Evolutionary conservation across 2,888 invertebrate species (phyloP).

Genomic region (Timandra comae): DNA sequence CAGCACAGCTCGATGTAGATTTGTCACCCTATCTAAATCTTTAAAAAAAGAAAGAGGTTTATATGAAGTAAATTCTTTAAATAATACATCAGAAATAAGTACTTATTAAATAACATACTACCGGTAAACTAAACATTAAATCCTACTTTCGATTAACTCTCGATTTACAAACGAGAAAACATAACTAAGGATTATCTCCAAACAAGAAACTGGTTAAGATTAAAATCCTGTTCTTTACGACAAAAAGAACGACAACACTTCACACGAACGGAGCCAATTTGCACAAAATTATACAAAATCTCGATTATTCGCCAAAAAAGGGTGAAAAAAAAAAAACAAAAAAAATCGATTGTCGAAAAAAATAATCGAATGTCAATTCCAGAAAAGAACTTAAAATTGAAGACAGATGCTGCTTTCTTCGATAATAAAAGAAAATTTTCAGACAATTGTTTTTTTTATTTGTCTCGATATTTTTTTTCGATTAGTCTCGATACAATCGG

Average conservation of each 20-base stretch:
- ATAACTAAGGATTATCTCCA: conserved; percentile 29
- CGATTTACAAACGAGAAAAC: conserved; percentile 25
- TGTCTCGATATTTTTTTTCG: conserved; percentile 47
- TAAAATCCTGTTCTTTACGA: conserved; percentile 15
- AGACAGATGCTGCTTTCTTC: conserved; percentile 35
- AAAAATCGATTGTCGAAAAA: conserved; percentile 5
- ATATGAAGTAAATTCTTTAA: too few species aligned
- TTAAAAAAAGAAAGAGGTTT: too few species aligned
- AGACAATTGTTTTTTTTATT: conserved; percentile 45
- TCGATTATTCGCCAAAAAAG: too few species aligned
- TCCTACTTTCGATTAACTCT: conserved; percentile 10
- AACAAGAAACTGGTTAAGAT: conserved; percentile 12
- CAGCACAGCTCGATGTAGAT: too few species aligned
- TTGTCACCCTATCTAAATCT: too few species aligned
- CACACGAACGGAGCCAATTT: too few species aligned
- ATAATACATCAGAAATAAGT: too few species aligned
- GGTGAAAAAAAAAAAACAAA: too few species aligned
- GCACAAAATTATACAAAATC: too few species aligned
- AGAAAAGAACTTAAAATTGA: conserved; percentile 30
- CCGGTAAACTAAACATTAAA: conserved; percentile 1
- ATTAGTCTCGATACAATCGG: conserved; percentile 36
- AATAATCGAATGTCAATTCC: conserved; percentile 6
- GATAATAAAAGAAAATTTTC: conserved; percentile 20
- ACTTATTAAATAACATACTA: too few species aligned
- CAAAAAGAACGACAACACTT: conserved; percentile 1